Percentiles rank a stretch among this genome's conserved stretches.
phyloP scores from a whole-genome alignment of 2,797 vertebrate genomes.

The Spea hammondii region DNA sequence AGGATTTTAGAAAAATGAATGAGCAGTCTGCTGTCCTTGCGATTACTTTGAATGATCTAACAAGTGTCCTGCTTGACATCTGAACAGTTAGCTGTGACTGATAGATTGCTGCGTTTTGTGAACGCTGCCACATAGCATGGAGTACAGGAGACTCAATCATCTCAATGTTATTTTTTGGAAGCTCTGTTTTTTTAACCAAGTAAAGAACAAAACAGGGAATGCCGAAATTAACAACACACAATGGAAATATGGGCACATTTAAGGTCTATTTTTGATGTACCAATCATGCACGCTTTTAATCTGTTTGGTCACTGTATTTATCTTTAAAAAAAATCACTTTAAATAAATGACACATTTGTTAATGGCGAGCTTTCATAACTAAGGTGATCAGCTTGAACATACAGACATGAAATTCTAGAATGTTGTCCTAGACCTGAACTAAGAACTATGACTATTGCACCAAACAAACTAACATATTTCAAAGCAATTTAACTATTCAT shows the following conservation, averaged over 20 bases:
- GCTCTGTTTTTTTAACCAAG: too few relatives aligned
- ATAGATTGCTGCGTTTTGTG: constrained; percentile 47
- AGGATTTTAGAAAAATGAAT: constrained; percentile 45
- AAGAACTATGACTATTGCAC: too few relatives aligned
- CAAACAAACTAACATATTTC: too few relatives aligned
- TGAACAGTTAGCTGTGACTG: constrained; percentile 49
- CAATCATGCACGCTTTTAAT: background rate
- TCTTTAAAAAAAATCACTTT: too few relatives aligned
- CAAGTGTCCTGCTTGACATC: constrained; percentile 48
- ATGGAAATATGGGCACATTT: too few relatives aligned
- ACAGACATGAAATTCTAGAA: constrained; percentile 19
- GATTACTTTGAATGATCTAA: constrained; percentile 55
- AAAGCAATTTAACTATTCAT: too few relatives aligned
- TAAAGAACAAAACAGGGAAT: too few relatives aligned
- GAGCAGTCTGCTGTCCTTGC: constrained; percentile 46
- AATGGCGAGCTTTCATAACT: constrained; percentile 2
- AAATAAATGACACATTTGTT: too few relatives aligned
- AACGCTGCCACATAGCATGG: constrained; percentile 48
- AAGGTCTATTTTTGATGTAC: background rate
- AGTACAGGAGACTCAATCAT: constrained; percentile 48
- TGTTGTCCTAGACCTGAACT: too few relatives aligned
- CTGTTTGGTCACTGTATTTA: too few relatives aligned
- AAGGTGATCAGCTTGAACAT: constrained; percentile 13
- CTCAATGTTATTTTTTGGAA: constrained; percentile 25
- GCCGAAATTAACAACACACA: too few relatives aligned